Evolutionary conservation across 2,797 vertebrate genomes (phyloP).

Genomic region (Danio jaintianensis): DNA sequence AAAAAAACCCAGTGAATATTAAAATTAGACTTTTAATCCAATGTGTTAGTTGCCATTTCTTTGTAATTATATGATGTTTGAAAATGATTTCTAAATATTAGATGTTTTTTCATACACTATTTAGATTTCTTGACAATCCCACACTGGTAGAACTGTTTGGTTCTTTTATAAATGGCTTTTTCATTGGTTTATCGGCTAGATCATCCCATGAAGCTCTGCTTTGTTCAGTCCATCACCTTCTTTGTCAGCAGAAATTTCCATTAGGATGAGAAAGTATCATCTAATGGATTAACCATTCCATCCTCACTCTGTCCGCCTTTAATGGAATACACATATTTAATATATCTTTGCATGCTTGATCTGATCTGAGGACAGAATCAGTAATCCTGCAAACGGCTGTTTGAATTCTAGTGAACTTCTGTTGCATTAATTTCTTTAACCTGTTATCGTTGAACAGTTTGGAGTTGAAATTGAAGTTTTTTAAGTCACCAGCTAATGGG

Average conservation of each 20-base stretch:
- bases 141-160: neutral
- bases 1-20: too few species aligned
- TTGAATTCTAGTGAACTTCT: neutral
- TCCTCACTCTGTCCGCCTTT: neutral
- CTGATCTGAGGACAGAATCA: neutral
- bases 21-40: too few species aligned
- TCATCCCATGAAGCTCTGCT: neutral
- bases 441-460: neutral
- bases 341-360: neutral
- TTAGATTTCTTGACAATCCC: neutral
- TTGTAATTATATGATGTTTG: neutral
- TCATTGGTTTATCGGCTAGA: neutral
- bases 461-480: rapidly evolving
- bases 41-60: too few species aligned
- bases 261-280: neutral
- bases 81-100: neutral
- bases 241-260: neutral
- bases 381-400: neutral
- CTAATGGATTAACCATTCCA: neutral
- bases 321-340: neutral
- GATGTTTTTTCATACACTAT: neutral
- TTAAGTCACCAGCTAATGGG: too few species aligned
- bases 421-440: neutral
- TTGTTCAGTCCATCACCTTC: neutral
- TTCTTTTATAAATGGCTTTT: neutral